Evolutionary conservation across 2,797 vertebrate genomes (phyloP).

Genomic region (Pangasius sanitwongsei): DNA sequence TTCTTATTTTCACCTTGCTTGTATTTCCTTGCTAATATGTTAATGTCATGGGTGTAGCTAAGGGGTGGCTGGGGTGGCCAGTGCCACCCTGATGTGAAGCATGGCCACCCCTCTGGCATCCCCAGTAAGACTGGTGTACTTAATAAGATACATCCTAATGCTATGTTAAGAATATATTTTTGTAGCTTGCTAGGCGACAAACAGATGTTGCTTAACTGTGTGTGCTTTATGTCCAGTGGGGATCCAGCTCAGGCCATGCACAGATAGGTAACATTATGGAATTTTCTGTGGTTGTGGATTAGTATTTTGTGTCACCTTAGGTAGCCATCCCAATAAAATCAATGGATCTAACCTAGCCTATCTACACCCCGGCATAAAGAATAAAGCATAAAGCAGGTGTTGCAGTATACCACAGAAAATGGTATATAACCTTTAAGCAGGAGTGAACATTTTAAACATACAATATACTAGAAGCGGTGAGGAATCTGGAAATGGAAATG

Average conservation of each 20-base stretch:
- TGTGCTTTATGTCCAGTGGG: not conserved
- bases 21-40: not conserved
- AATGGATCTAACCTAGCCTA: not conserved
- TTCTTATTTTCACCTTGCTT: not conserved
- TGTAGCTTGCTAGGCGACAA: not conserved
- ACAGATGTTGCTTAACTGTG: not conserved
- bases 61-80: not conserved
- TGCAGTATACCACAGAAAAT: not conserved
- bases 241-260: not conserved
- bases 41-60: not conserved
- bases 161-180: not conserved
- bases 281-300: not conserved
- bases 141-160: not conserved
- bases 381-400: not conserved
- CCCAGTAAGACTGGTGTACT: too few relatives aligned
- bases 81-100: not conserved
- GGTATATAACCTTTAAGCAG: not conserved
- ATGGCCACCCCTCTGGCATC: not conserved
- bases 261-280: not conserved
- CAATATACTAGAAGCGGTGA: not conserved
- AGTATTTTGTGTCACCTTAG: not conserved
- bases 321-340: not conserved
- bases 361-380: not conserved
- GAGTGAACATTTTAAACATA: not conserved
- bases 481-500: not conserved